Percentiles rank a stretch among this genome's conserved stretches.
Evolutionary conservation across 1,140 invertebrate species (phyloP).

Genomic region (Chironomus striatipennis): DNA sequence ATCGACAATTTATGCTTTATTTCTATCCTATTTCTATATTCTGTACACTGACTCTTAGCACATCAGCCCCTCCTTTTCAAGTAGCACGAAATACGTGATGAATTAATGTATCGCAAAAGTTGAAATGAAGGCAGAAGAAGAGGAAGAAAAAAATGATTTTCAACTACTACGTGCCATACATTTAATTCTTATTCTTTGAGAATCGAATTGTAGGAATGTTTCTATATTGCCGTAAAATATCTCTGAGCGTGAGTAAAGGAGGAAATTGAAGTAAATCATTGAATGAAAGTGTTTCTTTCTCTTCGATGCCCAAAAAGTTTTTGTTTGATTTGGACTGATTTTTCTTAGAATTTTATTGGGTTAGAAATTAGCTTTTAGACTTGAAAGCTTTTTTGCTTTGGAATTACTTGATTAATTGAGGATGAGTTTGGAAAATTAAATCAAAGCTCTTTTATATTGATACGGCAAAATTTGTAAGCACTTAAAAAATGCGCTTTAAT

Average conservation of each 20-base stretch:
- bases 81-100: background rate
- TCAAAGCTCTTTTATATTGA: too few relatives aligned
- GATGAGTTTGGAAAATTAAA: too few relatives aligned
- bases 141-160: background rate
- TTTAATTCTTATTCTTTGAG: background rate
- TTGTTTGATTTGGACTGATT: background rate
- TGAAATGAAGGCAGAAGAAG: background rate
- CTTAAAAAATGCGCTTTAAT: too few relatives aligned
- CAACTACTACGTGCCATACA: background rate
- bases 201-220: background rate
- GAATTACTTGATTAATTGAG: too few relatives aligned
- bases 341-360: slow-evolving; percentile 2
- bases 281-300: background rate
- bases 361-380: background rate
- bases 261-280: slow-evolving; percentile 14
- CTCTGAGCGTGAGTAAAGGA: background rate
- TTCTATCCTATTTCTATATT: background rate
- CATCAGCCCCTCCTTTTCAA: background rate
- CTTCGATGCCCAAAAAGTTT: too few relatives aligned
- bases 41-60: background rate
- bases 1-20: slow-evolving; percentile 13
- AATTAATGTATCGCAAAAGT: slow-evolving; percentile 14
- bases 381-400: too few relatives aligned
- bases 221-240: background rate
- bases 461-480: too few relatives aligned